A percentile compares a stretch with the other conserved stretches of the same genome.
phyloP scores from a whole-genome alignment of 2,797 vertebrate genomes.

The Iguana delicatissima region DNA sequence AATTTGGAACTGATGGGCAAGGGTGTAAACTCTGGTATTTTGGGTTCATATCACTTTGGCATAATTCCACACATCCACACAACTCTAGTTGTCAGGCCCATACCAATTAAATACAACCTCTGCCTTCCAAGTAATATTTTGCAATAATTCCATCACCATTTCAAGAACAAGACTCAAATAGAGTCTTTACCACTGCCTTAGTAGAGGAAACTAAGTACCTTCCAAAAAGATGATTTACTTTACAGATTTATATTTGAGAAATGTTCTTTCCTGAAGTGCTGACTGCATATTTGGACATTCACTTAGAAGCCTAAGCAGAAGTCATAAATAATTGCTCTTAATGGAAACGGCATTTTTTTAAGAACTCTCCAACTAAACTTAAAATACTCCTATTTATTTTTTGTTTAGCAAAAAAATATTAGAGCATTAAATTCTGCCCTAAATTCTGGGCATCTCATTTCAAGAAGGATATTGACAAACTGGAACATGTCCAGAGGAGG shows the following conservation, averaged over 20 bases:
- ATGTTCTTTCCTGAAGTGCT: conserved; percentile 35
- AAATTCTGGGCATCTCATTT: no score
- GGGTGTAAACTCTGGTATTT: neutral
- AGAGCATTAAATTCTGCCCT: neutral
- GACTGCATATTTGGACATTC: conserved; percentile 36
- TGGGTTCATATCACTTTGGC: neutral
- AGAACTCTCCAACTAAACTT: conserved; percentile 38
- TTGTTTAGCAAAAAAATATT: neutral
- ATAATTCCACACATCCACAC: neutral
- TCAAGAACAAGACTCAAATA: conserved; percentile 19
- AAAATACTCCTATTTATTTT: conserved; percentile 8
- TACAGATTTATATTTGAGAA: conserved; percentile 35
- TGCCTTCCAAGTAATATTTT: conserved; percentile 4
- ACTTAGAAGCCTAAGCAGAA: conserved; percentile 32
- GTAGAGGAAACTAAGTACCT: conserved; percentile 24
- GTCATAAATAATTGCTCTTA: conserved; percentile 54
- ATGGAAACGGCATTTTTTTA: conserved; percentile 27
- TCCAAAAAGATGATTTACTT: conserved; percentile 42
- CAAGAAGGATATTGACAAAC: no score
- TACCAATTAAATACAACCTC: neutral
- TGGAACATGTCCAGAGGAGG: no score
- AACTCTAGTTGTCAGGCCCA: neutral
- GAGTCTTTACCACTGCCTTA: neutral
- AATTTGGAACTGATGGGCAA: neutral
- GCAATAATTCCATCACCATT: conserved; percentile 10